Conservation (phyloP, 92 coral and sea anemone genomes). For the Epizoanthus rinbou region DNA sequence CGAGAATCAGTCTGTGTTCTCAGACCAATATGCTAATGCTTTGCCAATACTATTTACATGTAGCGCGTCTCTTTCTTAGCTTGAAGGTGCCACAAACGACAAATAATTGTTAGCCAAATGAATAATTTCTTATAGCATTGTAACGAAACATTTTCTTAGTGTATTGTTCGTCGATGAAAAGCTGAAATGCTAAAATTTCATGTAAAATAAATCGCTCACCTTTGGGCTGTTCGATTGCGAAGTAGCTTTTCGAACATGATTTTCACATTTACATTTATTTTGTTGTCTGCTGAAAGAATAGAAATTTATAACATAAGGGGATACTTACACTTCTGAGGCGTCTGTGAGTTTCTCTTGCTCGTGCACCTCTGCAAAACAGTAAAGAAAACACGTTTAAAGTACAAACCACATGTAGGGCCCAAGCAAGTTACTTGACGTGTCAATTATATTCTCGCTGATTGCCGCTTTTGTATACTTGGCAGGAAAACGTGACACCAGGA, state of each 20-base stretch:
- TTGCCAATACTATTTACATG: neutral
- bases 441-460: neutral
- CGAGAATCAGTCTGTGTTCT: too few species aligned
- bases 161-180: too few species aligned
- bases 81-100: neutral
- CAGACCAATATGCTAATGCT: conserved; percentile 15
- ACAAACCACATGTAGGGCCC: neutral
- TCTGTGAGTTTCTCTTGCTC: conserved; percentile 27
- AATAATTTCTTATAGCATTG: neutral
- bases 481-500: neutral
- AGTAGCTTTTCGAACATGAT: neutral
- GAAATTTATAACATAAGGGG: neutral
- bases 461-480: neutral
- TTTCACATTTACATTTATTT: neutral
- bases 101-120: neutral
- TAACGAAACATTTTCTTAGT: neutral
- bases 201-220: too few species aligned
- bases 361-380: conserved; percentile 11
- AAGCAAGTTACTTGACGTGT: neutral
- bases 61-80: neutral
- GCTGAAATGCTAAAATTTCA: too few species aligned
- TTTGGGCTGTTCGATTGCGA: too few species aligned
- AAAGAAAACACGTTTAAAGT: too few species aligned
- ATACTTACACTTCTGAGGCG: conserved; percentile 38
- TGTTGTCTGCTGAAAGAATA: neutral